Evolutionary conservation across 2,113 vertebrate genomes (phyloP).

Genomic region (Chionodraco myersi): DNA sequence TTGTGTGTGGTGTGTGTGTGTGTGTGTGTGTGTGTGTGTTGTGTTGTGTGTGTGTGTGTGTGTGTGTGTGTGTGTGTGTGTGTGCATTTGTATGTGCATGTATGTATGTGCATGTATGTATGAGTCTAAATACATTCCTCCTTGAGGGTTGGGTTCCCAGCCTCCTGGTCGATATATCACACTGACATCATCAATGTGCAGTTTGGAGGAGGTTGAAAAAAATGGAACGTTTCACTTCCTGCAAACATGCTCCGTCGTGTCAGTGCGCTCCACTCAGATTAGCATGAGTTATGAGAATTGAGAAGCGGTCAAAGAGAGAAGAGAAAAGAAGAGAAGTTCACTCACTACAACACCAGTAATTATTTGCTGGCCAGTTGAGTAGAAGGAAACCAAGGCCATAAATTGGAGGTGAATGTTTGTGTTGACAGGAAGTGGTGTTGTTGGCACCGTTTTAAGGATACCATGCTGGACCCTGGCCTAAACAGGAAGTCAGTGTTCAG

Average conservation of each 20-base stretch:
- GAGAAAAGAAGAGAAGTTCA: conserved; percentile 34
- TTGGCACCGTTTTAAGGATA: conserved; percentile 65
- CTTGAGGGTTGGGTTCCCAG: conserved; percentile 74
- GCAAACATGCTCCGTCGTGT: conserved; percentile 76
- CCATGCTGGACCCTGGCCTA: conserved; percentile 57
- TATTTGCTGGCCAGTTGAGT: conserved; percentile 39
- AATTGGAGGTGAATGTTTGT: conserved; percentile 71
- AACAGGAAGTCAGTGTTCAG: conserved; percentile 71
- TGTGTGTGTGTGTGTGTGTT: background rate
- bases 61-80: conserved; percentile 17
- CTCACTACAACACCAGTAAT: conserved; percentile 8
- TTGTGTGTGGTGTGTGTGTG: background rate
- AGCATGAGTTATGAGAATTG: conserved; percentile 73
- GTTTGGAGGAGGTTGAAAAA: conserved; percentile 70
- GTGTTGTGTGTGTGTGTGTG: too few species aligned
- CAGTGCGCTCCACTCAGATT: conserved; percentile 69
- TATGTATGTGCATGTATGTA: conserved; percentile 61
- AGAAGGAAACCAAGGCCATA: conserved; percentile 64
- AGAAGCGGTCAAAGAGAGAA: conserved; percentile 30
- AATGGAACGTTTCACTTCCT: conserved; percentile 76
- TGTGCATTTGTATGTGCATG: conserved; percentile 47
- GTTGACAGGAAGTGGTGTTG: conserved; percentile 76
- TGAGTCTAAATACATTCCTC: conserved; percentile 69
- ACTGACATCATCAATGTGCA: conserved; percentile 76
- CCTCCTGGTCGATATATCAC: conserved; percentile 76